These are phyloP conservation scores for Xiphophorus maculatus DNA, from an alignment of 2,113 vertebrate species.

Conservation along the genomic window DNA sequence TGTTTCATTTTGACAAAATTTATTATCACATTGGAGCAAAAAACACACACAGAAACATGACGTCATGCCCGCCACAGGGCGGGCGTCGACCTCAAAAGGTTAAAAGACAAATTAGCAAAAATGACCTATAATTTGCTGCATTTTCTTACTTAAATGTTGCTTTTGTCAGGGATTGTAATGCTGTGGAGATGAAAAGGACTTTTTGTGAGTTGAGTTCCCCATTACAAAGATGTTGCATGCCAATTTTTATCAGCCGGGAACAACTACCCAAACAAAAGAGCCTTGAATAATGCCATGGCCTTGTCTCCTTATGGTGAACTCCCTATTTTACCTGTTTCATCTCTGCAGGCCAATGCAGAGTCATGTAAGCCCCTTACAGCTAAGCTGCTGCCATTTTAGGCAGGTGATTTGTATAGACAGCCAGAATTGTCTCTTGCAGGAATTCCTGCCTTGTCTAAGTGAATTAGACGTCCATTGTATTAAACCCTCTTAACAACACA, in stretches of 20 bases:
- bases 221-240: background rate
- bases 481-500: conserved; percentile 42
- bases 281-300: conserved; percentile 11
- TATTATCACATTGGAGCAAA: too few species aligned
- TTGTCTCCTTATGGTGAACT: conserved; percentile 3
- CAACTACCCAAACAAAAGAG: background rate
- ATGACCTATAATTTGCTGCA: background rate
- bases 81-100: too few species aligned
- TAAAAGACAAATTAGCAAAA: background rate
- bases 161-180: background rate
- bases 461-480: conserved; percentile 33
- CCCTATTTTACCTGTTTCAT: conserved; percentile 25
- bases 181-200: background rate
- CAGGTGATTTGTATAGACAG: conserved; percentile 42
- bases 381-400: conserved; percentile 62
- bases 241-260: background rate
- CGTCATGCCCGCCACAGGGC: too few species aligned
- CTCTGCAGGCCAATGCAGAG: conserved; percentile 16
- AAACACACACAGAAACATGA: too few species aligned
- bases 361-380: conserved; percentile 65
- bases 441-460: conserved; percentile 15
- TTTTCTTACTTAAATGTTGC: background rate
- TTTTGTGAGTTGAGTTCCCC: background rate
- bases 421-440: conserved; percentile 27
- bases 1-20: too few species aligned